These are phyloP conservation scores for Alligator sinensis DNA, from an alignment of 2,113 vertebrate species.

Conservation along the genomic window DNA sequence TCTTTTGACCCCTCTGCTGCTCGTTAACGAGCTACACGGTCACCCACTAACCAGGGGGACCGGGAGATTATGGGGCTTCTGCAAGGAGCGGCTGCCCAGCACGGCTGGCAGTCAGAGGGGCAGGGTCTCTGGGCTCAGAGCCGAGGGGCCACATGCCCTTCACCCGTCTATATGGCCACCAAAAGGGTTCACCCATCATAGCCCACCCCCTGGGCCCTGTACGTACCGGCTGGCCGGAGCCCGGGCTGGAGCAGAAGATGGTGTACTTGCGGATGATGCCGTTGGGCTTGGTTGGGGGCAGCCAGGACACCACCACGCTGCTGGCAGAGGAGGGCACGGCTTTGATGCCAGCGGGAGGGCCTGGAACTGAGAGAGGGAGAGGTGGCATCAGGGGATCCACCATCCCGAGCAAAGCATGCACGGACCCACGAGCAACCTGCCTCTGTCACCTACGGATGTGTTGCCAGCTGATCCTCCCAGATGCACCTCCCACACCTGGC, in stretches of 20 bases:
- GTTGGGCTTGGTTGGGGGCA: constrained; percentile 95
- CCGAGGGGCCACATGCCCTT: not conserved
- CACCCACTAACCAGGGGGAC: no score
- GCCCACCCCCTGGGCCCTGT: fast-evolving
- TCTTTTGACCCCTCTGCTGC: not conserved
- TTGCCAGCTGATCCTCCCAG: not conserved
- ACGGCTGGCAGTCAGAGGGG: no score
- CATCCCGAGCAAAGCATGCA: not conserved
- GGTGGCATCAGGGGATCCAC: not conserved
- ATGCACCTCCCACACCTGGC: no score
- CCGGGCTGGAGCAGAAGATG: constrained; percentile 98
- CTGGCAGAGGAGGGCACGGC: constrained; percentile 93
- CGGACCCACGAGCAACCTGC: not conserved
- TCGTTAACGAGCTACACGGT: not conserved
- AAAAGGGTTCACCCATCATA: not conserved
- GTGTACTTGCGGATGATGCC: constrained; percentile 99
- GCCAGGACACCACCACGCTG: constrained; percentile 98
- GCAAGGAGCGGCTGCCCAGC: not conserved
- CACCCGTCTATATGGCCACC: not conserved
- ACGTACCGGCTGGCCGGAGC: constrained; percentile 95
- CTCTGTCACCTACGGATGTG: not conserved
- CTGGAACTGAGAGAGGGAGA: constrained; percentile 82
- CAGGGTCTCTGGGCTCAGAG: no score
- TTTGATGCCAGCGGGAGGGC: constrained; percentile 97
- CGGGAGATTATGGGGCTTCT: not conserved